Conservation (phyloP, 2,888 invertebrate genomes). For the Stratiomys singularior region DNA sequence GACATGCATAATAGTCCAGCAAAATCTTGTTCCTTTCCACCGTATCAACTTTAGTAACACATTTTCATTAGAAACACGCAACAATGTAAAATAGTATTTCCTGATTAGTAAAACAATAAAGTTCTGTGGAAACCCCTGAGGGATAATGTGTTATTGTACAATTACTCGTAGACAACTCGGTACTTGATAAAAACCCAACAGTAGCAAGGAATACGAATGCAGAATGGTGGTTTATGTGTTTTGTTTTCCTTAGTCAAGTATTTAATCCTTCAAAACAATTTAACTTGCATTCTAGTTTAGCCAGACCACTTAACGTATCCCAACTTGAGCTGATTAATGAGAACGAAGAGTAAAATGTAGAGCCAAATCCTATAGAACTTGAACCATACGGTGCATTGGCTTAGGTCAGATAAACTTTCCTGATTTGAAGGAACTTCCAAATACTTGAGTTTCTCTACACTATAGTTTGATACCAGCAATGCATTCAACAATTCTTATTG, state of each 20-base stretch:
- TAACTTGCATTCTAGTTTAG: background rate
- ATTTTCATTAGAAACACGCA: background rate
- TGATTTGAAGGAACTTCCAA: too few relatives aligned
- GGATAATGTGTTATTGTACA: too few relatives aligned
- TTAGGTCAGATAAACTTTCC: too few relatives aligned
- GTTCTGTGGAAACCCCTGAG: background rate
- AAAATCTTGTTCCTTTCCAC: background rate
- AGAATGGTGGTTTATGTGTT: background rate
- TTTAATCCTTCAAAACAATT: background rate
- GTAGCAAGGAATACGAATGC: background rate
- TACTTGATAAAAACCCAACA: too few relatives aligned
- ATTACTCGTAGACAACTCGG: too few relatives aligned
- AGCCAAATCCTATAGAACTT: too few relatives aligned
- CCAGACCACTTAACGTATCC: background rate
- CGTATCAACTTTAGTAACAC: background rate
- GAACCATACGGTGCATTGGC: too few relatives aligned
- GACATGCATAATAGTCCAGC: background rate
- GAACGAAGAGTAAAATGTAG: background rate
- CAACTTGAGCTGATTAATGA: background rate
- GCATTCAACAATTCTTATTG: too few relatives aligned
- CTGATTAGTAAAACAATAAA: background rate
- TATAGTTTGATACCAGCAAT: too few relatives aligned
- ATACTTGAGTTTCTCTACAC: too few relatives aligned
- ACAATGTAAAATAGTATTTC: background rate
- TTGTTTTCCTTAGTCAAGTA: background rate